These are phyloP conservation scores for Linurgus olivaceus DNA, from an alignment of 2,797 vertebrate species.

Conservation along the genomic window DNA sequence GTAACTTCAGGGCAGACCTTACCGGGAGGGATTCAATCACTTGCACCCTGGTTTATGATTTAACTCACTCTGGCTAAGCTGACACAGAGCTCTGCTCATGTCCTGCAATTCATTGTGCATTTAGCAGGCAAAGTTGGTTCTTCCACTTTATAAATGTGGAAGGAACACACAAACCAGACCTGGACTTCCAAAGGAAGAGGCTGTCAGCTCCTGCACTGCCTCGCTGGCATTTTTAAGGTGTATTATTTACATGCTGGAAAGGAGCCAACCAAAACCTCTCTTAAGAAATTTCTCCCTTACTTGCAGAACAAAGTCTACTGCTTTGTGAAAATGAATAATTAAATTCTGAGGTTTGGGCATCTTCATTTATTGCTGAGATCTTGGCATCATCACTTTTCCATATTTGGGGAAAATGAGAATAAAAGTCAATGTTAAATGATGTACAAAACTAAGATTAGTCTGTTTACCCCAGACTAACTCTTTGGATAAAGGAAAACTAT, in stretches of 20 bases:
- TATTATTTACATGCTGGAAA: neutral
- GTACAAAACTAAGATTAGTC: neutral
- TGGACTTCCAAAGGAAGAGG: neutral
- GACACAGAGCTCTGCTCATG: neutral
- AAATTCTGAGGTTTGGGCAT: constrained; percentile 19
- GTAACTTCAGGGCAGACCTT: neutral
- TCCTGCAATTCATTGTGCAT: neutral
- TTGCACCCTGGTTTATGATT: neutral
- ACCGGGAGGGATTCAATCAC: neutral
- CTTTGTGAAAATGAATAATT: constrained; percentile 23
- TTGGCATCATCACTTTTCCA: neutral
- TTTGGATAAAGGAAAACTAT: neutral
- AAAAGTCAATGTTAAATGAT: neutral
- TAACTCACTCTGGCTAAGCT: neutral
- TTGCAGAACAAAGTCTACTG: neutral
- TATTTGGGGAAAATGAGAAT: neutral
- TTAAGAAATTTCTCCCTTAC: neutral
- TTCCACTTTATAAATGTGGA: neutral
- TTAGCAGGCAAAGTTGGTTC: neutral
- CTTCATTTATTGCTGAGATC: constrained; percentile 7
- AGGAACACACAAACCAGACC: neutral
- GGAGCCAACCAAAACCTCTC: constrained; percentile 14
- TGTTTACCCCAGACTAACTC: neutral
- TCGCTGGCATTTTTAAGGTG: neutral
- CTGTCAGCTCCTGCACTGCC: neutral